Base-by-base conservation (phyloP, 2,888 invertebrate genomes). In the Lycocerus yunnanus region DNA sequence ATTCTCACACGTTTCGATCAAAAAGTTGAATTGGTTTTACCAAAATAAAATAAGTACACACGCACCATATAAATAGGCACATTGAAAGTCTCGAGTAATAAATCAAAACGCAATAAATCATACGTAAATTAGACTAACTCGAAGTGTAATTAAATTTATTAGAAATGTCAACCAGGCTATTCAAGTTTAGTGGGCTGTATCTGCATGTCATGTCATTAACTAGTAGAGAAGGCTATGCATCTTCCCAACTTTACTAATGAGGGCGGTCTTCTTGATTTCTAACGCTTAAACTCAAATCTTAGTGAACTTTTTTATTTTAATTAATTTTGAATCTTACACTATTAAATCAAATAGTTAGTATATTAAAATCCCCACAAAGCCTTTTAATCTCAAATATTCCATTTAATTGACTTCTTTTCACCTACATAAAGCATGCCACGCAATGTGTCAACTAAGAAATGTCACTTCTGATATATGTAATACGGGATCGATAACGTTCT, bases 111-210 rank as follows among this genome's bases (percentile, higher is more conserved):
- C 72, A 77, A 82, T 82, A 82, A 82, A 82, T 82, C 81, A 82
- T 78, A 73, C 75, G 68, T 75, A 77, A 80, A 79, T 78, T 80
- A 78, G 80, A 68, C 74, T 70, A 78, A 76, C 80, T 81, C 81
- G 80, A 81, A 81, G 82, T 78, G 81, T 80, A 82, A 82, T 82
- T 81, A 82, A 82, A 82, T 82, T 82, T 81, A 82, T 82, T 82
- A 81, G 80, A 78, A 80, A 77, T 80, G 82, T 83, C 84, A 82
- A 81, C 80, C 77, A 78, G 79, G 75, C 77, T 76, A 77, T 76
- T 73, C 76, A 71, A 75, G 78, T 81, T 81, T 82, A 81, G 81
- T 81, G 80, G 82, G 80, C 80, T 80, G 80, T 81, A 80, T 78
- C 82, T 79, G 79, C 80, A 79, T 80, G 81, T 82, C 83, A 77